Evolutionary conservation across 2,113 vertebrate genomes (phyloP), one percentile per base, ranked within the genome.

Genomic region (Hippopotamus amphibius): DNA sequence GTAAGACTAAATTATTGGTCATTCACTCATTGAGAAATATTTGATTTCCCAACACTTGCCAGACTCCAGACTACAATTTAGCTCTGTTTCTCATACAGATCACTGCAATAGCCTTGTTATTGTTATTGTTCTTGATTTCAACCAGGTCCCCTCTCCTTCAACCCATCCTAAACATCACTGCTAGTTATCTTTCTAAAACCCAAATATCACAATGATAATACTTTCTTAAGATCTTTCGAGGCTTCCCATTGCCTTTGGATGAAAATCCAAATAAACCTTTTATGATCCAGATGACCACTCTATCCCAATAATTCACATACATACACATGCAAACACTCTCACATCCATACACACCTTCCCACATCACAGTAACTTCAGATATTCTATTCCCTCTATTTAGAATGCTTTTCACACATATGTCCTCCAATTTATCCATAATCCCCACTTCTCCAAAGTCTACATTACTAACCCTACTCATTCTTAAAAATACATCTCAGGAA

Each of bases 401-500:
- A 84, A 79, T 80, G 57, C 14, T 91, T 97, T 88, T 50, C 28
- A 77, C 12, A 71, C 41, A 77, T 43, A 59, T 2, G 21, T 26
- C 21, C 86, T 83, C 82, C 30, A 66, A 93, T n/a, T 88, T 79
- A 91, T 41, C 41, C 28, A 26, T 77, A 48, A 72, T 13, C 8
- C 24, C 30, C 24, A 77, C 6, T 87, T 89, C 61, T 57, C 24
- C 43, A 76, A 55, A 30, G 5, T 82, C 26, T 71, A 50, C 13
- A 53, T 65, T 24, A 77, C n/a, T 71, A 92, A 71, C 10, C 22
- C 46, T 66, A 86, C 33, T 72, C 14, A n/a, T 37, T 19, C n/a
- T 66, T 83, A 14, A 92, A 94, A 96, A 79, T 10, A 79, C 24
- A 91, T 72, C 22, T 61, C 41, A 61, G 87, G 33, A 80, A 43